Evolutionary conservation across 2,113 vertebrate species (phyloP), one percentile per base, ranked within the genome.

Genomic region (Colistium nudipinnis): DNA sequence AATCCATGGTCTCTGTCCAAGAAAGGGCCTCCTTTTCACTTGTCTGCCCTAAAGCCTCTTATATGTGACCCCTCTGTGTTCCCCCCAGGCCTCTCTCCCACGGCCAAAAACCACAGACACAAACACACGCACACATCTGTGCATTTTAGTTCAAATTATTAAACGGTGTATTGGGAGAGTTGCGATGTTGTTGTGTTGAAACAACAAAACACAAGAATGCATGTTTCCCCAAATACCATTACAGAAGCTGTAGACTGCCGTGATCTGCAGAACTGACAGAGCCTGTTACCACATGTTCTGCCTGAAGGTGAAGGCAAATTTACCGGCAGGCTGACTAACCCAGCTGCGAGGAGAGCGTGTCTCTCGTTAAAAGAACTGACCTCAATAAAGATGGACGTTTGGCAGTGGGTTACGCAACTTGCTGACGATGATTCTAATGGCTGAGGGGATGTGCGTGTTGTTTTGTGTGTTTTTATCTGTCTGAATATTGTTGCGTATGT

Each of bases 1-100:
- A 86, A 90, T 86, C 89, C 86, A 48, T 81, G 70, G 85, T 89
- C 83, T 84, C 88, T 90, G 80, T 89, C 87, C 78, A 87, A 88
- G 88, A 86, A 86, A 90, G 89, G 90, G 90, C 90, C 89, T 88
- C 90, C 89, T 88, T 90, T 92, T 92, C 89, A 90, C 83, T 87
- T 45, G 73, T 78, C 68, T 88, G 84, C 86, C 84, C 86, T 71
- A 91, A 90, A 91, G 84, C 90, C 87, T 90, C 88, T 90, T 92
- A 90, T 86, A 90, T 19, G 74, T 89, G 89, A 90, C 87, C 90
- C 76, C 56, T 83, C 78, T 73, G 70, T 82, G 48, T 86, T 70
- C 67, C 84, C 70, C 87, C 38, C 14, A 39, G 77, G 74, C 61
- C 68, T 81, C 74, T 87, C 88, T 91, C 91, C 85, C 88, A 89